Conservation (phyloP, 2,888 invertebrate species). For the Nezara viridula region DNA sequence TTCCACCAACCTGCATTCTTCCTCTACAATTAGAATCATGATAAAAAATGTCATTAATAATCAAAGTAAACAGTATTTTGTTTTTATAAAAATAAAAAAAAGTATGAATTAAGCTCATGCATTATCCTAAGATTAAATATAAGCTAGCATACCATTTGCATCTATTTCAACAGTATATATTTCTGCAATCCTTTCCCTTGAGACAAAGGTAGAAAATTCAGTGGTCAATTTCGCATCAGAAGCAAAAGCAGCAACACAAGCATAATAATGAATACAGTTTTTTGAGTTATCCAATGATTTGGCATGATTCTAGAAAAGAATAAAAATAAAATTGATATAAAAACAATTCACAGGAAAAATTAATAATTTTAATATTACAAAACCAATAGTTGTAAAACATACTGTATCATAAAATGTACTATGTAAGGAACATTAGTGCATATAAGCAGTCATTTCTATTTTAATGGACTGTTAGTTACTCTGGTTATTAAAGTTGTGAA, state of each 20-base stretch:
- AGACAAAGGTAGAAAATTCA: constrained; percentile 76
- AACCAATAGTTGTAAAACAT: too few species aligned
- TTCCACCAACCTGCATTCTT: constrained; percentile 65
- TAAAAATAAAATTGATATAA: too few species aligned
- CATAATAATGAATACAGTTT: constrained; percentile 78
- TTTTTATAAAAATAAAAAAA: not conserved
- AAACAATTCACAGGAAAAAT: too few species aligned
- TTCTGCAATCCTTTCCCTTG: constrained; percentile 60
- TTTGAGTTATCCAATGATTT: constrained; percentile 52
- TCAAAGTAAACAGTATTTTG: not conserved
- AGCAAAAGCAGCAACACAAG: constrained; percentile 79
- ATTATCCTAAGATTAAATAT: not conserved
- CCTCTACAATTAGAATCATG: constrained; percentile 33
- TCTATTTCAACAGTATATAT: constrained; percentile 58
- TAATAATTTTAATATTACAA: not conserved
- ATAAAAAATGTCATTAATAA: not conserved
- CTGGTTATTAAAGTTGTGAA: too few species aligned
- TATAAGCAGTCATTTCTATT: too few species aligned
- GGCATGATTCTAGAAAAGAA: constrained; percentile 55
- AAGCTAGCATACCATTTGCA: constrained; percentile 51
- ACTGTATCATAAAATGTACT: too few species aligned
- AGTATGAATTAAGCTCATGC: not conserved
- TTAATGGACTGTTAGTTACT: too few species aligned
- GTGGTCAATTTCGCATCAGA: constrained; percentile 75
- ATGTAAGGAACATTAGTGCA: too few species aligned